These are phyloP conservation scores for Troides oblongomaculatus DNA, from an alignment of 2,888 invertebrate species.

Conservation along the genomic window DNA sequence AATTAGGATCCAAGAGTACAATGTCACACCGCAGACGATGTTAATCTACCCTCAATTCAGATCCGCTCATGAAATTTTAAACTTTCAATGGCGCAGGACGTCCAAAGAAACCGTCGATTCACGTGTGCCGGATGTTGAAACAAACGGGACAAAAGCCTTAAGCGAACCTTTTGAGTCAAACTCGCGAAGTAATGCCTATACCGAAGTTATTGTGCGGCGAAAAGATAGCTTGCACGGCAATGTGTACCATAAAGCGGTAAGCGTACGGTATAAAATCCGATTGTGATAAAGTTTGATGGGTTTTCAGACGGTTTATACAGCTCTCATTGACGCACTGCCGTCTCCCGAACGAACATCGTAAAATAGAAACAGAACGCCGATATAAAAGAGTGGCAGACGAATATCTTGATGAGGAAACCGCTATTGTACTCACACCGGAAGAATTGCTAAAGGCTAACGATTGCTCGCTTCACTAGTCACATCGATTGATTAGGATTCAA, in stretches of 20 bases:
- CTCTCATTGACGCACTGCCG: slow-evolving; percentile 57
- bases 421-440: slow-evolving; percentile 52
- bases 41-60: slow-evolving; percentile 34
- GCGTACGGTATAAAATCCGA: slow-evolving; percentile 44
- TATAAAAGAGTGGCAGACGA: slow-evolving; percentile 70
- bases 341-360: slow-evolving; percentile 64
- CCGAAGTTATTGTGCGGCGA: slow-evolving; percentile 54
- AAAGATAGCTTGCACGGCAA: slow-evolving; percentile 28
- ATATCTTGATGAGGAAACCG: slow-evolving; percentile 71
- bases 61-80: slow-evolving; percentile 41
- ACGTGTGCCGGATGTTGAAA: slow-evolving; percentile 72
- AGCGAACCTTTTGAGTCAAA: slow-evolving; percentile 56
- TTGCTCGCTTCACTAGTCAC: neutral
- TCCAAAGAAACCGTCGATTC: slow-evolving; percentile 52
- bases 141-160: slow-evolving; percentile 64
- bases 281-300: slow-evolving; percentile 41
- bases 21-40: slow-evolving; percentile 36
- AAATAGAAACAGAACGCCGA: slow-evolving; percentile 69
- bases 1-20: slow-evolving; percentile 25
- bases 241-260: slow-evolving; percentile 33
- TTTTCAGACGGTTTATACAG: slow-evolving; percentile 45
- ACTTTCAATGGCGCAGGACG: slow-evolving; percentile 52
- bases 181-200: slow-evolving; percentile 66
- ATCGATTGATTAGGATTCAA: neutral
- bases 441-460: neutral